Evolutionary conservation across 2,113 vertebrate species (phyloP), one percentile per base, ranked within the genome.

Genomic region (Vanacampus margaritifer): DNA sequence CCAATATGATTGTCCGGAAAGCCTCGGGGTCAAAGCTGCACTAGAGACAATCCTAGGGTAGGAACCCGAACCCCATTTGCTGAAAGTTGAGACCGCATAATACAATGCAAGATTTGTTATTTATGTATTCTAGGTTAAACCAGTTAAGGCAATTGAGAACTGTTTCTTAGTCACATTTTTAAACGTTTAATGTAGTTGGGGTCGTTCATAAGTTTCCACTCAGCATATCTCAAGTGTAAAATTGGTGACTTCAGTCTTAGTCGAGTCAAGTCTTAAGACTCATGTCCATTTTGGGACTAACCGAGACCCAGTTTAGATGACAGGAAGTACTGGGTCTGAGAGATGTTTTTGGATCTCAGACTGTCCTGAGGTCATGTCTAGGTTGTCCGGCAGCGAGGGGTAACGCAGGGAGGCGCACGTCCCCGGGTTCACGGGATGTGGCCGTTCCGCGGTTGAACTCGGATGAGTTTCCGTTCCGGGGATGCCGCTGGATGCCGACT

Each of bases 371-470:
- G 87, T 73, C 39, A 84, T 75, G 76, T 95, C 90, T 67, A 98
- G 89, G 78, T 93, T 92, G 74, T 92, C 94, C 0, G 96, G 96
- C 54, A 97, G 91, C 1, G 95, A 98, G 43, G 93, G 92, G 82
- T 92, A 96, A 14, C 83, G 93, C 39, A 87, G 83, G 65, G 91
- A 89, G 66, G 72, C 14, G 14, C 74, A 57, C 28, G 91, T 87
- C 73, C 84, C 76, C 17, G 90, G 87, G 59, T 72, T 63, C 1
- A 78, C 83, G 41, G 79, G 87, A 77, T 58, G 0, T 68, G 69
- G 82, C 58, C 65, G 61, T 43, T 80, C 74, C 0, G 64, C 53
- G 1, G 51, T 37, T 23, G 81, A 68, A n/a, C 86, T 62, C 72
- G 73, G 23, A 39, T 78, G 41, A 11, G 81, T 89, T 75, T 94